These are phyloP conservation scores for Macrosteles quadrilineatus DNA, from an alignment of 1,140 invertebrate genomes.

Conservation along the genomic window DNA sequence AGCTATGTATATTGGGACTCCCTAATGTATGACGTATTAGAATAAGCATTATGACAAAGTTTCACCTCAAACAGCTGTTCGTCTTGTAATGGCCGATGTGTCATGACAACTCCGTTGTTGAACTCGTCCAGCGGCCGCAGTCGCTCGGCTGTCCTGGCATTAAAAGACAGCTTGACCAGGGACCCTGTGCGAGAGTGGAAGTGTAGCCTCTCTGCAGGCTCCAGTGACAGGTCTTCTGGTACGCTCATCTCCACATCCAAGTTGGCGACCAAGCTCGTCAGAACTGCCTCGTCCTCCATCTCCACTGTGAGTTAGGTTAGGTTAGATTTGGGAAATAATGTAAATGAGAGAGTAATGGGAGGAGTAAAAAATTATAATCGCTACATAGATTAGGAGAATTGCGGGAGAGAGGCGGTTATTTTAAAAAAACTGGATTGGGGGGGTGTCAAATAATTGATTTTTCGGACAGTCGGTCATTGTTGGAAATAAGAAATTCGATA, in stretches of 20 bases:
- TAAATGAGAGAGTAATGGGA: too few relatives aligned
- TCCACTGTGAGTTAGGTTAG: neutral
- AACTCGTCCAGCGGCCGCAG: constrained; percentile 89
- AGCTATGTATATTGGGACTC: too few relatives aligned
- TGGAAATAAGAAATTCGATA: too few relatives aligned
- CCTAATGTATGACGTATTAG: too few relatives aligned
- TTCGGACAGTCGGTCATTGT: too few relatives aligned
- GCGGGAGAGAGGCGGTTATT: too few relatives aligned
- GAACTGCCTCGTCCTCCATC: constrained; percentile 15
- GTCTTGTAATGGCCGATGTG: constrained; percentile 79
- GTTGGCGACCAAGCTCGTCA: constrained; percentile 49
- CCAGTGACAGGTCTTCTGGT: constrained; percentile 49
- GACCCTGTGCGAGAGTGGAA: constrained; percentile 89
- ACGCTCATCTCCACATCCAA: constrained; percentile 54
- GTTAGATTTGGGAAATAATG: too few relatives aligned
- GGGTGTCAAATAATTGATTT: too few relatives aligned
- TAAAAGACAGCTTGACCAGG: constrained; percentile 83
- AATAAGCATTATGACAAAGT: too few relatives aligned
- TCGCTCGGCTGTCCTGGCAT: constrained; percentile 82
- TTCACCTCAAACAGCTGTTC: constrained; percentile 91
- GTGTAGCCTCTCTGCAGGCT: constrained; percentile 63
- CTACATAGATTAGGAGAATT: too few relatives aligned
- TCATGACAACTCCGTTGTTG: constrained; percentile 92
- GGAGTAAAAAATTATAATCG: too few relatives aligned
- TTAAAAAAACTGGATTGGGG: too few relatives aligned